phyloP scores from a whole-genome alignment of 2,113 vertebrate genomes.

The Picathartes gymnocephalus region DNA sequence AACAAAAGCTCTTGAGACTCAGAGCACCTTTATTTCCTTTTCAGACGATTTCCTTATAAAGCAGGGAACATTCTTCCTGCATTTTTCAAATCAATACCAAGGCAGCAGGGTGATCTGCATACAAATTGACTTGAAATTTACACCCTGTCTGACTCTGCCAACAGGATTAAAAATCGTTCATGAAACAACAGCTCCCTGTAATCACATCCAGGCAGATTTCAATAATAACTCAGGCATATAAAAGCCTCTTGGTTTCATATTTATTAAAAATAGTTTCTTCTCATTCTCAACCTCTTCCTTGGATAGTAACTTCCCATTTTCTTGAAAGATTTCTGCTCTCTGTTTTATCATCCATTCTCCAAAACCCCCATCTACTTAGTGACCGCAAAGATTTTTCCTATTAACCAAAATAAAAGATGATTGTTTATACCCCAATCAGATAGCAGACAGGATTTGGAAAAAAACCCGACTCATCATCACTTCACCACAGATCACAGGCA shows the following conservation, averaged over 20 bases:
- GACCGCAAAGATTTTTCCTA: neutral
- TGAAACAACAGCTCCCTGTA: slow-evolving; percentile 56
- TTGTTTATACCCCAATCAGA: neutral
- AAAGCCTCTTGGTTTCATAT: slow-evolving; percentile 51
- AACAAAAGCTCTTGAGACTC: neutral
- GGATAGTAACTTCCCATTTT: slow-evolving; percentile 23
- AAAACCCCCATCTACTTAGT: neutral
- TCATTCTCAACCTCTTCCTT: slow-evolving; percentile 38
- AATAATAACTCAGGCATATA: slow-evolving; percentile 48
- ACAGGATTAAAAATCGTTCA: slow-evolving; percentile 60
- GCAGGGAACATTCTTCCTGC: slow-evolving; percentile 1
- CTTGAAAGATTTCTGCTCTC: slow-evolving; percentile 9
- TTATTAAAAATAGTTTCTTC: slow-evolving; percentile 52
- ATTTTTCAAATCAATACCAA: slow-evolving; percentile 62
- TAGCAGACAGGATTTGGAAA: neutral
- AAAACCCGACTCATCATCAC: neutral
- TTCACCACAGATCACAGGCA: neutral
- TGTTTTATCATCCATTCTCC: neutral
- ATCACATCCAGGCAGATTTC: slow-evolving; percentile 63
- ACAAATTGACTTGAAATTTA: slow-evolving; percentile 52
- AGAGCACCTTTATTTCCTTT: neutral
- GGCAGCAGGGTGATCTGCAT: slow-evolving; percentile 47
- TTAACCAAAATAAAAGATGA: neutral
- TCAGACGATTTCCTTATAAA: slow-evolving; percentile 14
- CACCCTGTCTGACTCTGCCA: slow-evolving; percentile 37